Conservation (phyloP, 2,113 vertebrate species). For the Hyaena hyaena region DNA sequence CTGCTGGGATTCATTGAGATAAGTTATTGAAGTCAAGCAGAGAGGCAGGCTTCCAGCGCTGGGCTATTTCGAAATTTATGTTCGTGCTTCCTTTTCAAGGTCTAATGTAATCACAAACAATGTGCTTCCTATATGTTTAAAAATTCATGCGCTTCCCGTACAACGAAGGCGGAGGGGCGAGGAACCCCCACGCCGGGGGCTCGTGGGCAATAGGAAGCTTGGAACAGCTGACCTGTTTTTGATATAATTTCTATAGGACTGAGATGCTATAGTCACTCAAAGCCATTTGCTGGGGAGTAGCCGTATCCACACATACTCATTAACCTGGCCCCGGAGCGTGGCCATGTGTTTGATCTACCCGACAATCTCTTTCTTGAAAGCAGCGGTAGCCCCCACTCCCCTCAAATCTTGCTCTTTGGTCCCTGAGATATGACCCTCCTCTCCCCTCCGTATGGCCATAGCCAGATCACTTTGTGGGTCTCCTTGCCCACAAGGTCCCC, state of each 20-base stretch:
- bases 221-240: slow-evolving; percentile 78
- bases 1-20: slow-evolving; percentile 88
- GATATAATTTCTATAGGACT: slow-evolving; percentile 79
- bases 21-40: slow-evolving; percentile 88
- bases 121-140: slow-evolving; percentile 85
- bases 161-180: slow-evolving; percentile 27
- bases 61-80: slow-evolving; percentile 85
- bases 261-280: slow-evolving; percentile 63
- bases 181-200: slow-evolving; percentile 60
- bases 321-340: slow-evolving; percentile 62
- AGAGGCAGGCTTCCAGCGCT: slow-evolving; percentile 85
- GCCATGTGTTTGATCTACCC: neutral
- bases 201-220: slow-evolving; percentile 80
- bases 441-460: neutral
- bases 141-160: slow-evolving; percentile 85
- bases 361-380: slow-evolving; percentile 28
- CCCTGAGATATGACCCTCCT: rapidly evolving
- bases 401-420: neutral
- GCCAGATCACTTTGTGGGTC: rapidly evolving
- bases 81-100: slow-evolving; percentile 84
- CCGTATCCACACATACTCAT: slow-evolving; percentile 30
- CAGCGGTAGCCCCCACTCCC: too few relatives aligned
- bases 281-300: slow-evolving; percentile 25
- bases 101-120: slow-evolving; percentile 88
- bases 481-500: rapidly evolving